Evolutionary conservation across 2,888 invertebrate species (phyloP).

Genomic region (Matsumyia berberina): DNA sequence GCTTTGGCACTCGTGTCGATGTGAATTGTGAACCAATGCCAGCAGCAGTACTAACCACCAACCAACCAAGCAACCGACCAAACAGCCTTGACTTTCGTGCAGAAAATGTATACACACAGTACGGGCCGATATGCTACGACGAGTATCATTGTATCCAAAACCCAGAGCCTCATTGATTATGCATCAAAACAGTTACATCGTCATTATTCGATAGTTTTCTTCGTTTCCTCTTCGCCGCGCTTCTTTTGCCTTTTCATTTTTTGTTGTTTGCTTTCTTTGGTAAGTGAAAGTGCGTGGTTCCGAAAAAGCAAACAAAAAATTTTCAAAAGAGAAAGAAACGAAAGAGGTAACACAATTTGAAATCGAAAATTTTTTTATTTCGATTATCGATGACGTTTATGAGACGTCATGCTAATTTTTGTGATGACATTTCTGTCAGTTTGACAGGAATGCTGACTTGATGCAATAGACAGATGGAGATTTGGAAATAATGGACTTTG

Average conservation of each 20-base stretch:
- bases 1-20: conserved; percentile 35
- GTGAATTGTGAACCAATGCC: conserved; percentile 33
- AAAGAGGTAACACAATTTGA: not conserved
- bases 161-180: conserved; percentile 63
- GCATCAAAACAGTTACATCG: conserved; percentile 65
- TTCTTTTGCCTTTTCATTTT: not conserved
- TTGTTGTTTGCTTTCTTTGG: conserved; percentile 20
- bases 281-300: conserved; percentile 69
- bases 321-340: conserved; percentile 24
- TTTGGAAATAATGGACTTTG: too few relatives aligned
- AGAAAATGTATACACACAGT: conserved; percentile 58
- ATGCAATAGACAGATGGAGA: too few relatives aligned
- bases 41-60: conserved; percentile 13
- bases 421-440: not conserved
- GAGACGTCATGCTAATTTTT: conserved; percentile 4
- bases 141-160: conserved; percentile 21
- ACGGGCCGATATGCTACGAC: conserved; percentile 13
- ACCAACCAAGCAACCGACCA: conserved; percentile 29
- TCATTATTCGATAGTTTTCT: conserved; percentile 51
- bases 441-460: too few relatives aligned
- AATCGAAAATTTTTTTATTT: not conserved
- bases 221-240: conserved; percentile 35
- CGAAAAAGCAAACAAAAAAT: conserved; percentile 4
- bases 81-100: conserved; percentile 75
- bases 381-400: conserved; percentile 6